Percentiles rank a stretch among this genome's conserved stretches.
Evolutionary conservation across 2,113 vertebrate species (phyloP).

Genomic region (Polypterus senegalus): DNA sequence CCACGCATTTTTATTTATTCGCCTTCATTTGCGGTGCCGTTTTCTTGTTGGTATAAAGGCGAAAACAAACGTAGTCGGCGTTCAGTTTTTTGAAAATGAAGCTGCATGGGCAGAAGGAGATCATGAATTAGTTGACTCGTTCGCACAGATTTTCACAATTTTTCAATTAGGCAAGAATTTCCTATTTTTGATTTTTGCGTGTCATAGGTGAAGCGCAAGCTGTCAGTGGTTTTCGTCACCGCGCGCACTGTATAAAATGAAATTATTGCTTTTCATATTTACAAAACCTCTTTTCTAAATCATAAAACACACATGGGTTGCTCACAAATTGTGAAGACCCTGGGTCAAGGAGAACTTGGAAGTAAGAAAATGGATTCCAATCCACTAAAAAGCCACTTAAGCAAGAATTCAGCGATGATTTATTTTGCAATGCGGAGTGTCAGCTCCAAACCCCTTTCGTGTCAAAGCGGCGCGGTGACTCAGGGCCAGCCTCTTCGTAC

Average conservation of each 20-base stretch:
- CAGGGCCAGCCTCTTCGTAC: conserved; percentile 45
- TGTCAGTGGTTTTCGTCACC: conserved; percentile 12
- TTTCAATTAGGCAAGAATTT: conserved; percentile 24
- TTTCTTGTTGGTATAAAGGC: no score
- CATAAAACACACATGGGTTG: conserved; percentile 50
- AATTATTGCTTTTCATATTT: conserved; percentile 27
- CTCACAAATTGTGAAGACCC: conserved; percentile 63
- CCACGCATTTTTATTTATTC: no score
- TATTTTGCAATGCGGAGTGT: conserved; percentile 63
- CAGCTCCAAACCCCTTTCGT: conserved; percentile 43
- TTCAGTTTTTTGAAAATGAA: no score
- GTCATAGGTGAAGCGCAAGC: conserved; percentile 14
- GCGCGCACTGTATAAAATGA: conserved; percentile 1
- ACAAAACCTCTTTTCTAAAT: conserved; percentile 36
- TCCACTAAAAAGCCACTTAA: conserved; percentile 73
- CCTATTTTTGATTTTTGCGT: conserved; percentile 4
- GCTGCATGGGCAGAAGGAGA: no score
- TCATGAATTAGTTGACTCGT: no score
- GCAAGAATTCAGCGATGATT: conserved; percentile 79
- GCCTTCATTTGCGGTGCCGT: no score
- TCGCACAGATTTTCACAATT: conserved; percentile 14
- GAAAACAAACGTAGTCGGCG: no score
- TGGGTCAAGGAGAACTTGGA: conserved; percentile 68
- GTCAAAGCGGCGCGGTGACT: conserved; percentile 50
- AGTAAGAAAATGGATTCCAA: conserved; percentile 67